These are phyloP conservation scores for Ascaphus truei DNA, from an alignment of 2,113 vertebrate species.

Conservation along the genomic window DNA sequence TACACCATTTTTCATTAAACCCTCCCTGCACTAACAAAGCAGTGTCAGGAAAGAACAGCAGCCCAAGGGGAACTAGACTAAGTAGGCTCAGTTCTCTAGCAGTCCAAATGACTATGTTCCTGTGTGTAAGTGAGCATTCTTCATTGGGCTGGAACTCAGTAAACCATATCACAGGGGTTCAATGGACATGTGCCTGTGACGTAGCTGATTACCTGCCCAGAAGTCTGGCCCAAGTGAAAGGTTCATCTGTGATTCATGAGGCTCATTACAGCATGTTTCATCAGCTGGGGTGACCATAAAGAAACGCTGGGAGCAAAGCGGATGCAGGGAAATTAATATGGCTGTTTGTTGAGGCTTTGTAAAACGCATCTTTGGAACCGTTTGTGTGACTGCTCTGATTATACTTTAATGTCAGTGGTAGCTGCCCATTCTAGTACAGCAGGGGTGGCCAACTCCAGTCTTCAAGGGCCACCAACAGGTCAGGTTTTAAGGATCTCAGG, in stretches of 20 bases:
- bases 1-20: background rate
- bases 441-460: no score
- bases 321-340: background rate
- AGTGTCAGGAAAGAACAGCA: no score
- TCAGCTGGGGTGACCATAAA: background rate
- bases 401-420: background rate
- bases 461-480: no score
- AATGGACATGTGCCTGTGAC: background rate
- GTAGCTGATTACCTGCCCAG: background rate
- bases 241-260: conserved; percentile 17
- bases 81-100: background rate
- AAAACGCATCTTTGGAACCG: background rate
- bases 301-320: conserved; percentile 2
- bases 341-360: background rate
- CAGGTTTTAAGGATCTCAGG: no score
- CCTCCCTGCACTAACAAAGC: background rate
- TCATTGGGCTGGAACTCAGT: background rate
- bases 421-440: background rate
- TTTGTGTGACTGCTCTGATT: no score
- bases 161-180: background rate
- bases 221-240: background rate
- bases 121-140: background rate
- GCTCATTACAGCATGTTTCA: conserved; percentile 8
- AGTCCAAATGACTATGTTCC: background rate
- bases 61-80: background rate